Base-by-base conservation (phyloP, 2,113 vertebrate genomes). In the Zosterops lateralis region DNA sequence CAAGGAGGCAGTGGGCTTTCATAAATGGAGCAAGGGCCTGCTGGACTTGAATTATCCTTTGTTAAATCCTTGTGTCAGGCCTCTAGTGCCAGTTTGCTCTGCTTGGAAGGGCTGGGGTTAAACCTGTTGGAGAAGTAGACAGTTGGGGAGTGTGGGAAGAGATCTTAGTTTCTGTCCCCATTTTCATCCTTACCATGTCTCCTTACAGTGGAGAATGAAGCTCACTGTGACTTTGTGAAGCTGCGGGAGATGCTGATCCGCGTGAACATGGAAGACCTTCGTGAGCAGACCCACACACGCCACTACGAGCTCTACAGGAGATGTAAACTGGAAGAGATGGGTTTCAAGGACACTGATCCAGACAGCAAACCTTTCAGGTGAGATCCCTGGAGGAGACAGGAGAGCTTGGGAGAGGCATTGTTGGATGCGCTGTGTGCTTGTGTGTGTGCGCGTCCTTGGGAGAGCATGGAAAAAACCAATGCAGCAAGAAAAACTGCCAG, bases 241-340 rank as follows among this genome's bases (percentile, higher is more conserved):
- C 97, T 99, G 48, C 95, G 98, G 22, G 98, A 99, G 95, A 99
- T 99, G 98, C 95, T 99, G 96, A 98, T 99, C 96, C 97, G 98
- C 0, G 98, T 98, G 71, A 99, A 99, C 96, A 99, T 99, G 98
- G 98, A 99, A 95, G 99, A 99, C 97, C 98, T 99, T 29, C 98
- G 99, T 13, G 99, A 99, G 95, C 99, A 99, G 97, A 99, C 99
- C 4, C 99, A 99, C 94, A 98, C 99, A 1, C 99, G 98, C 44
- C 99, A 99, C 95, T 99, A 99, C 12, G 99, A 99, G 97, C 98
- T 99, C 32, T 99, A 99, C 92, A 98, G 99, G 64, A 98, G 99
- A 71, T 99, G 99, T 95, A 99, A 99, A 75, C 98, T 99, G 95
- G 99, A 99, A 92, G 99, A 99, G 98, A 99, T 99, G 99, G 99